Percentiles rank a stretch among this genome's conserved stretches.
These are phyloP conservation scores for Acleris holmiana DNA, from an alignment of 2,888 invertebrate species.

Conservation along the genomic window DNA sequence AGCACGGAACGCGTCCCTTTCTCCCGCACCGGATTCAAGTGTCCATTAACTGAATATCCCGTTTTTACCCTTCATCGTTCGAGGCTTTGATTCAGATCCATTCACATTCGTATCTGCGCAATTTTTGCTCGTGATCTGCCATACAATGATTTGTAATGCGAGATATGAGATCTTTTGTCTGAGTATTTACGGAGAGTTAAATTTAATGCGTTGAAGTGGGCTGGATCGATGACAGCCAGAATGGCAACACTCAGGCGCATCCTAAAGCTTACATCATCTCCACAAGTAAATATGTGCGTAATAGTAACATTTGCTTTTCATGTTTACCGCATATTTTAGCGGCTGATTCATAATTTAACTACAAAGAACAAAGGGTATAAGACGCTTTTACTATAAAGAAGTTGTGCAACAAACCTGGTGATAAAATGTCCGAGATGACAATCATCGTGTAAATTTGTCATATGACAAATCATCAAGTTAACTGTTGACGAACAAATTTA, in stretches of 20 bases:
- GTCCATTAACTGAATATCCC: slow-evolving; percentile 27
- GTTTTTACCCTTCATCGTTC: slow-evolving; percentile 31
- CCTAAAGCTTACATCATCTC: slow-evolving; percentile 33
- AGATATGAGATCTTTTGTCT: not conserved
- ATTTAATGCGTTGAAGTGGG: slow-evolving; percentile 8
- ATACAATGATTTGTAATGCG: slow-evolving; percentile 15
- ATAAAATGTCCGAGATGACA: slow-evolving; percentile 24
- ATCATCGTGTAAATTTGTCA: slow-evolving; percentile 9
- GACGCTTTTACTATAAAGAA: slow-evolving; percentile 9
- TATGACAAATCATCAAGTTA: not conserved
- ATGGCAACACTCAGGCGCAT: slow-evolving; percentile 8
- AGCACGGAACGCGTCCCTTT: slow-evolving; percentile 8
- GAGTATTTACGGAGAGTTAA: not conserved
- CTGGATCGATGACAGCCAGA: slow-evolving; percentile 6
- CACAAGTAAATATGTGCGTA: slow-evolving; percentile 22
- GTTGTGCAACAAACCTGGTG: slow-evolving; percentile 6
- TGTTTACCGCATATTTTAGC: slow-evolving; percentile 33
- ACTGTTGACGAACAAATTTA: not conserved
- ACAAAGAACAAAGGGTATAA: slow-evolving; percentile 27
- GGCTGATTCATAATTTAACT: slow-evolving; percentile 35
- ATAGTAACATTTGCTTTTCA: slow-evolving; percentile 30
- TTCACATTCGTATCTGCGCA: slow-evolving; percentile 29
- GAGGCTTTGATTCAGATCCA: slow-evolving; percentile 30
- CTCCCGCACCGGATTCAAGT: slow-evolving; percentile 11
- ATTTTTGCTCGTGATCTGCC: slow-evolving; percentile 16